These are phyloP conservation scores for Pseudolaguvia tuberculata DNA, from an alignment of 2,113 vertebrate genomes.

Conservation along the genomic window DNA sequence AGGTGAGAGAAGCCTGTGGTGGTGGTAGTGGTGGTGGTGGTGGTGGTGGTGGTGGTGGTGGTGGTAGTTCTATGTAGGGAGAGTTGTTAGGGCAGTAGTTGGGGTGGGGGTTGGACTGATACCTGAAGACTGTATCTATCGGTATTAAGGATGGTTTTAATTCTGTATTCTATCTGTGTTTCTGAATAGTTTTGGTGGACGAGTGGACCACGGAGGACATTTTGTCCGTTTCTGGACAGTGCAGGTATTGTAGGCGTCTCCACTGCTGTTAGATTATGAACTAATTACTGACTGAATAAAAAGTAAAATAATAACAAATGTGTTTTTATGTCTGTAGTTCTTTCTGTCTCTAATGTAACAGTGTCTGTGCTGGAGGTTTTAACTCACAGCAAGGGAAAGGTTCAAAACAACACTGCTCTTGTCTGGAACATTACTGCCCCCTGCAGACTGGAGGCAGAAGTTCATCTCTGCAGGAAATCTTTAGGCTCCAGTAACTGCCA, in stretches of 20 bases:
- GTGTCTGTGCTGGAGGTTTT: slow-evolving; percentile 51
- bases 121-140: too few species aligned
- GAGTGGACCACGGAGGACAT: slow-evolving; percentile 17
- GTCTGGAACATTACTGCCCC: slow-evolving; percentile 62
- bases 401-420: slow-evolving; percentile 22
- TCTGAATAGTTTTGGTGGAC: slow-evolving; percentile 55
- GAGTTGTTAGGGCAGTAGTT: too few species aligned
- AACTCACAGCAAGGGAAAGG: background rate
- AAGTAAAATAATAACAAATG: too few species aligned
- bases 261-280: background rate
- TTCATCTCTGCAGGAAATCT: slow-evolving; percentile 64
- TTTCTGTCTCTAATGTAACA: slow-evolving; percentile 45
- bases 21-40: too few species aligned
- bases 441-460: slow-evolving; percentile 62
- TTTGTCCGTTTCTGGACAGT: slow-evolving; percentile 59
- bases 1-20: too few species aligned
- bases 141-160: too few species aligned
- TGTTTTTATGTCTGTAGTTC: slow-evolving; percentile 24
- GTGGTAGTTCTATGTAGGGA: too few species aligned
- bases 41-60: too few species aligned
- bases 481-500: slow-evolving; percentile 43
- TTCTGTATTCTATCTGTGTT: background rate
- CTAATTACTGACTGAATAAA: too few species aligned
- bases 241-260: slow-evolving; percentile 48
- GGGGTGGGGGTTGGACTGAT: too few species aligned